Conservation (phyloP, 2,113 vertebrate species). For the Indicator indicator region DNA sequence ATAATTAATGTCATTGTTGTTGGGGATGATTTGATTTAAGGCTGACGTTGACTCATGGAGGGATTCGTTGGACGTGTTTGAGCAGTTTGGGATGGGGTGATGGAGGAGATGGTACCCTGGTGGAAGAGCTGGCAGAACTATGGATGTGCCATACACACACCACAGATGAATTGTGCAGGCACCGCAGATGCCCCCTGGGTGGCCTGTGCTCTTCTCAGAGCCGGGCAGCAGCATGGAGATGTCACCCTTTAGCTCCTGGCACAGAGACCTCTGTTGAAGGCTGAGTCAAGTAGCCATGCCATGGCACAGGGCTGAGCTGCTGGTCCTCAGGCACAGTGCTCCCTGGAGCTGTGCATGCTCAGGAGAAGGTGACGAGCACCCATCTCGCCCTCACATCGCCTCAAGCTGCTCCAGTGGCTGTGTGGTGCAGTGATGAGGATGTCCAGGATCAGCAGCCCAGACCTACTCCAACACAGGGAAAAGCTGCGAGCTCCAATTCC, state of each 20-base stretch:
- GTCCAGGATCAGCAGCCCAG: rapidly evolving
- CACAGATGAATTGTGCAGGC: rapidly evolving
- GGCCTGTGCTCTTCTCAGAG: background rate
- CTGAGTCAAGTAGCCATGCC: background rate
- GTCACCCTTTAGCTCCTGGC: background rate
- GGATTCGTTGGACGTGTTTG: background rate
- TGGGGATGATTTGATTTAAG: constrained; percentile 81
- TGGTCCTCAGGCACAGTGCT: background rate
- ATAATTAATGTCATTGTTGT: constrained; percentile 86
- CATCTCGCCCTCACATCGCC: rapidly evolving
- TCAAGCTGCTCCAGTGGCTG: background rate
- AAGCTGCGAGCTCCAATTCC: rapidly evolving
- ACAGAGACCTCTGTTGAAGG: rapidly evolving
- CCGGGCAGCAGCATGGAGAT: rapidly evolving
- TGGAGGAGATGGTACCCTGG: background rate
- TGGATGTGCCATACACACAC: rapidly evolving
- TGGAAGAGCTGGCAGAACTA: background rate
- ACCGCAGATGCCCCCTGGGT: background rate
- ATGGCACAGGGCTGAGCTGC: background rate
- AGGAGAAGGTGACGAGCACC: background rate
- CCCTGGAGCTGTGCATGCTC: background rate
- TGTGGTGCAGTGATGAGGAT: rapidly evolving
- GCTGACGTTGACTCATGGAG: constrained; percentile 59
- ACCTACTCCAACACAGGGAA: background rate
- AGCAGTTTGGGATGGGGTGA: background rate